These are phyloP conservation scores for Lindbergichthys nudifrons DNA, from an alignment of 2,797 vertebrate species.

Conservation along the genomic window DNA sequence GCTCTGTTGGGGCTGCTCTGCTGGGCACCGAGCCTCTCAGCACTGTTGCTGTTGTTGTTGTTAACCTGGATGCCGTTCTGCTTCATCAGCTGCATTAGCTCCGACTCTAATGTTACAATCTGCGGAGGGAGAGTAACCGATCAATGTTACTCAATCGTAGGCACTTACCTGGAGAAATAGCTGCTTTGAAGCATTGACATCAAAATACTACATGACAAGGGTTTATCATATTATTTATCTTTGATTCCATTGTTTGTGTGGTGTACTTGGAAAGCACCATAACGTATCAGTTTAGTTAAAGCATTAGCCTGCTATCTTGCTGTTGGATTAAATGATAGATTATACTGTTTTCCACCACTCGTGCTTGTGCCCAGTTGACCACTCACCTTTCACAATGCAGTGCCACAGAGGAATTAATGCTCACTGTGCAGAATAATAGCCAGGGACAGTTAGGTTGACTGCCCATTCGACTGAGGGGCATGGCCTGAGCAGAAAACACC, in stretches of 20 bases:
- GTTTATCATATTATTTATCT: neutral
- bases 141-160: constrained; percentile 38
- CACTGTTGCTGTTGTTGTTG: constrained; percentile 94
- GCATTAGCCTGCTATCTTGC: neutral
- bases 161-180: constrained; percentile 38
- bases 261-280: neutral
- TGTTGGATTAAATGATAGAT: constrained; percentile 5
- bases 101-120: constrained; percentile 93
- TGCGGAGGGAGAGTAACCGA: constrained; percentile 63
- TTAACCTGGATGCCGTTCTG: constrained; percentile 97
- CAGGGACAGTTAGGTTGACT: constrained; percentile 29
- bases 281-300: constrained; percentile 3
- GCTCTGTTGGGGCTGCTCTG: constrained; percentile 54
- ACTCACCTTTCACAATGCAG: constrained; percentile 16
- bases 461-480: constrained; percentile 37
- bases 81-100: constrained; percentile 95
- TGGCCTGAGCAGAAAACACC: constrained; percentile 31
- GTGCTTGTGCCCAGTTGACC: neutral
- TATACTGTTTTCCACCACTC: constrained; percentile 17
- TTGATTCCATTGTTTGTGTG: neutral
- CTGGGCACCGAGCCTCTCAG: constrained; percentile 65
- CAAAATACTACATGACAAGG: neutral
- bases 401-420: constrained; percentile 17
- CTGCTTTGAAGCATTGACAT: constrained; percentile 20
- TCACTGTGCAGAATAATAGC: constrained; percentile 39